These are phyloP conservation scores for Monoplex corrugatus DNA, from an alignment of 2,888 invertebrate species.

Conservation along the genomic window DNA sequence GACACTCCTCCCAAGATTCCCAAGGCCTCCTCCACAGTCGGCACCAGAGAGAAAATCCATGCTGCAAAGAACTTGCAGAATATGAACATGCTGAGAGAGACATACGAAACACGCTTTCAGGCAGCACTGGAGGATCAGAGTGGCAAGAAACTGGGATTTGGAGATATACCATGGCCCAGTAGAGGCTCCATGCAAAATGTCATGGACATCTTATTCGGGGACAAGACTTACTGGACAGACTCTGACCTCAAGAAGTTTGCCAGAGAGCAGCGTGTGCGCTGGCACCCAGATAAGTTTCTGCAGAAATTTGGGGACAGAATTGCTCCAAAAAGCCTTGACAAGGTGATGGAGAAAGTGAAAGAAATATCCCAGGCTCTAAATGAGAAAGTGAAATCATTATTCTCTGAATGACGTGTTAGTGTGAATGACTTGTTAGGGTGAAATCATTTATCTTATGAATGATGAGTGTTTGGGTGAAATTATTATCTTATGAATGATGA, in stretches of 20 bases:
- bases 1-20: not conserved
- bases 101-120: slow-evolving; percentile 66
- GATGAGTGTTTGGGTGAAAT: too few relatives aligned
- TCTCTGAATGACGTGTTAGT: not conserved
- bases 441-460: too few relatives aligned
- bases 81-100: slow-evolving; percentile 54
- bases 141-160: slow-evolving; percentile 60
- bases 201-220: slow-evolving; percentile 69
- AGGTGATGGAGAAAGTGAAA: slow-evolving; percentile 72
- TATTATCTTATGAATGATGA: too few relatives aligned
- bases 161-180: slow-evolving; percentile 77
- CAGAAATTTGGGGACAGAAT: slow-evolving; percentile 74
- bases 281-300: slow-evolving; percentile 79
- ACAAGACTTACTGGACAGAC: slow-evolving; percentile 48
- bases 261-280: slow-evolving; percentile 74
- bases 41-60: slow-evolving; percentile 35
- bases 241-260: slow-evolving; percentile 64
- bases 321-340: slow-evolving; percentile 63
- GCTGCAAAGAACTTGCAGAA: slow-evolving; percentile 47
- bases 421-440: too few relatives aligned
- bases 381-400: slow-evolving; percentile 55
- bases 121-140: slow-evolving; percentile 55
- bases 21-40: not conserved
- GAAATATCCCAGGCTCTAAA: slow-evolving; percentile 77
- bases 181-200: slow-evolving; percentile 57